phyloP scores from a whole-genome alignment of 2,797 vertebrate genomes.

The Notamacropus eugenii region DNA sequence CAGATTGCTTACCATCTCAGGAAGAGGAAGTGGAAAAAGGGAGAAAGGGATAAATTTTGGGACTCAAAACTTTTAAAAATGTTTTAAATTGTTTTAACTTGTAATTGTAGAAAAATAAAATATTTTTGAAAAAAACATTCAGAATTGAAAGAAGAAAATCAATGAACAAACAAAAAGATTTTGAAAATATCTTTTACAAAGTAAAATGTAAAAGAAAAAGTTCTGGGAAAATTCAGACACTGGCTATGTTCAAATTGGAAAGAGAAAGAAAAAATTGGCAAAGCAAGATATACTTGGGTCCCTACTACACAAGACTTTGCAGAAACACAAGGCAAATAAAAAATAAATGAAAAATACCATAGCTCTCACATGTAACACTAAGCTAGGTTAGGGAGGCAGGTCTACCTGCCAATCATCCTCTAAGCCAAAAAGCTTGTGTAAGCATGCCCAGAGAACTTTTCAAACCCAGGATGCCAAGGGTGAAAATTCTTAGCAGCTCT shows the following conservation, averaged over 20 bases:
- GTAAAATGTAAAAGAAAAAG: background rate
- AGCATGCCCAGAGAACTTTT: background rate
- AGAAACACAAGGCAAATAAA: background rate
- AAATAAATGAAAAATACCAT: background rate
- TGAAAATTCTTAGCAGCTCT: background rate
- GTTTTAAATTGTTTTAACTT: background rate
- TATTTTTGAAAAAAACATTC: background rate
- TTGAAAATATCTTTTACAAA: background rate
- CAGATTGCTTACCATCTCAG: background rate
- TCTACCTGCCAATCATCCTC: background rate
- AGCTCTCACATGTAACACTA: background rate
- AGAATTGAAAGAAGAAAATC: background rate
- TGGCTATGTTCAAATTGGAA: background rate
- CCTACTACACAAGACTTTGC: background rate
- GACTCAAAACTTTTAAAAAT: background rate
- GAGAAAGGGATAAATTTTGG: background rate
- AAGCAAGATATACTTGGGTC: background rate
- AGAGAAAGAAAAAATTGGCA: background rate
- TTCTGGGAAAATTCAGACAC: background rate
- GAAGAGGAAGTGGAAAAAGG: no score
- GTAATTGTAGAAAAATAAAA: background rate
- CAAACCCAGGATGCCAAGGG: background rate
- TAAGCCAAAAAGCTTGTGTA: background rate
- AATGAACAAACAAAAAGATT: background rate
- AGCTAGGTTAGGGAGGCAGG: background rate